A percentile compares a stretch with the other conserved stretches of the same genome.
Conservation (phyloP, 2,797 vertebrate genomes). For the Crotalus adamanteus region DNA sequence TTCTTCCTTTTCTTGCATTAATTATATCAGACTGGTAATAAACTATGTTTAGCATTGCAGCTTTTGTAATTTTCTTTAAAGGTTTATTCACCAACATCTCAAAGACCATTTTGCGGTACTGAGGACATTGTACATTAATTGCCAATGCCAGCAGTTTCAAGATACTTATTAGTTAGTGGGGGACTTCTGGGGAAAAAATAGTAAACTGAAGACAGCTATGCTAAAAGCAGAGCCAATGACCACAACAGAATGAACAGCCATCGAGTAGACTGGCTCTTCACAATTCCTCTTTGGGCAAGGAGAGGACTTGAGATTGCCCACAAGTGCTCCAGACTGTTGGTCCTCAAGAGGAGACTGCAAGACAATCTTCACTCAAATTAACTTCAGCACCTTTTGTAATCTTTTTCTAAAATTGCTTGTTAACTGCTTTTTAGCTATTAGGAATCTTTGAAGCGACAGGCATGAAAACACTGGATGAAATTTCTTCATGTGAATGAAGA, state of each 20-base stretch:
- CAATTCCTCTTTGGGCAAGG: not conserved
- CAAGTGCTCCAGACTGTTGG: not conserved
- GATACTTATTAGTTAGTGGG: not conserved
- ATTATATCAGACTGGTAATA: not conserved
- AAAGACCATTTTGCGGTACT: not conserved
- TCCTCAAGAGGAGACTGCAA: not conserved
- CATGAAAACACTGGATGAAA: not conserved
- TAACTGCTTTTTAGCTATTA: not conserved
- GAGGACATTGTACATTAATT: not conserved
- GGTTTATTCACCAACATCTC: not conserved
- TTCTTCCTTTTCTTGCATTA: not conserved
- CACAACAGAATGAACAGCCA: not conserved
- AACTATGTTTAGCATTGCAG: not conserved
- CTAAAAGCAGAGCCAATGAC: not conserved
- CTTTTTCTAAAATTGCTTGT: not conserved
- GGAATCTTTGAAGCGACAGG: not conserved
- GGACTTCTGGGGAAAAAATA: not conserved
- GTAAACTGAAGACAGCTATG: not conserved
- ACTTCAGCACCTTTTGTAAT: not conserved
- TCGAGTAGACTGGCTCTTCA: not conserved
- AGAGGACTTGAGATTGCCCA: not conserved
- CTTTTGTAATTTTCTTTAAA: not conserved
- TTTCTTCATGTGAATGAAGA: not conserved
- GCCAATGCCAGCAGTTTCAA: not conserved
- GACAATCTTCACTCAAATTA: not conserved